Evolutionary conservation across 2,797 vertebrate genomes (phyloP).

Genomic region (Corythornis leucogaster): DNA sequence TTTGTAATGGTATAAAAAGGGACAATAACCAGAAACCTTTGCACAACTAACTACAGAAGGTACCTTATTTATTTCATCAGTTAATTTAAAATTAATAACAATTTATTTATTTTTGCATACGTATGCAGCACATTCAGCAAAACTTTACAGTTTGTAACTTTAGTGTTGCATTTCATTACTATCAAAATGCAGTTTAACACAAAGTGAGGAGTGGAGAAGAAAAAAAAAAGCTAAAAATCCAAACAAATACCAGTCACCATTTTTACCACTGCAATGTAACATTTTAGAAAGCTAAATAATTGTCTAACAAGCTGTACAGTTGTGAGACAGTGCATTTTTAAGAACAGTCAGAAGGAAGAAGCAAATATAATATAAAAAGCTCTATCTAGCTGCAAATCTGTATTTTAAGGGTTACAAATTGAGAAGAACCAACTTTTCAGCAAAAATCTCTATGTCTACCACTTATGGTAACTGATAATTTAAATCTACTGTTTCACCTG

Average conservation of each 20-base stretch:
- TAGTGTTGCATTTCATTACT: constrained; percentile 35
- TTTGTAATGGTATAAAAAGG: neutral
- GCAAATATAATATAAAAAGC: constrained; percentile 10
- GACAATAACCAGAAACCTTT: constrained; percentile 24
- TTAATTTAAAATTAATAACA: constrained; percentile 55
- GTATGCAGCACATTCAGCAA: constrained; percentile 55
- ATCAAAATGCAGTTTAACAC: constrained; percentile 36
- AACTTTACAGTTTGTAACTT: constrained; percentile 35
- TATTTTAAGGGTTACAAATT: constrained; percentile 25
- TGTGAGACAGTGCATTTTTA: constrained; percentile 12
- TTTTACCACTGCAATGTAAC: neutral
- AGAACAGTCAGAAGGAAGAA: neutral
- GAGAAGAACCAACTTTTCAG: constrained; percentile 6
- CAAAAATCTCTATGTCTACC: neutral
- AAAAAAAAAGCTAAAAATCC: neutral
- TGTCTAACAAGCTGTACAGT: constrained; percentile 10
- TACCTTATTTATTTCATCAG: constrained; percentile 63
- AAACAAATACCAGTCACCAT: constrained; percentile 27
- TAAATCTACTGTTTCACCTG: neutral
- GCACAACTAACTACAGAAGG: constrained; percentile 63
- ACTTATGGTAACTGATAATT: neutral
- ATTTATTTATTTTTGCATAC: constrained; percentile 29
- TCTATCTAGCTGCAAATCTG: neutral
- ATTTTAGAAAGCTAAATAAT: neutral
- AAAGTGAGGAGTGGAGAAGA: neutral